Evolutionary conservation across 2,797 vertebrate species (phyloP).

Genomic region (Scolopax bukidnonensis): DNA sequence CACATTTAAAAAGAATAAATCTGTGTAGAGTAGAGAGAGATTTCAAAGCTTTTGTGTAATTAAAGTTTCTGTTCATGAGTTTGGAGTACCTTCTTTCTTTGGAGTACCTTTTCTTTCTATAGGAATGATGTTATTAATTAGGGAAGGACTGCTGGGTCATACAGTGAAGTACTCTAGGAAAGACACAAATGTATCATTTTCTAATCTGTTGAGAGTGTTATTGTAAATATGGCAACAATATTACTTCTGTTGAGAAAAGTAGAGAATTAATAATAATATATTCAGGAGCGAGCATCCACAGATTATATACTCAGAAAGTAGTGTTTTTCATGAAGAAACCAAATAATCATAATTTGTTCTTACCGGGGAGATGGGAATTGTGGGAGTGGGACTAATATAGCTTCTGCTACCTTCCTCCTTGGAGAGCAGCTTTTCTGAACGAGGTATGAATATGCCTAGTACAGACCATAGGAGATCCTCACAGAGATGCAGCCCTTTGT

Average conservation of each 20-base stretch:
- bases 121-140: background rate
- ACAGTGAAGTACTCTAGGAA: background rate
- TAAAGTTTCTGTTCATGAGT: background rate
- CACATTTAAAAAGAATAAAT: background rate
- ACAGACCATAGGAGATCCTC: background rate
- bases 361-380: background rate
- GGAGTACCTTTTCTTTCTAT: too few relatives aligned
- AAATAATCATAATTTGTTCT: background rate
- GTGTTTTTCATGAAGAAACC: background rate
- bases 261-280: background rate
- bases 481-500: background rate
- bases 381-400: background rate
- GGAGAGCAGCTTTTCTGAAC: background rate
- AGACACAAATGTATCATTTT: background rate
- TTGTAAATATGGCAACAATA: background rate
- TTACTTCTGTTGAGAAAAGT: background rate
- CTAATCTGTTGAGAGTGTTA: background rate
- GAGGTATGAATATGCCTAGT: background rate
- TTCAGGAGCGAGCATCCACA: background rate
- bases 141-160: background rate
- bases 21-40: background rate
- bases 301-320: background rate
- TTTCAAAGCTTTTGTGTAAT: background rate
- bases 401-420: background rate
- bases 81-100: background rate